phyloP scores from a whole-genome alignment of 2,113 vertebrate genomes.

The Chinchilla lanigera region DNA sequence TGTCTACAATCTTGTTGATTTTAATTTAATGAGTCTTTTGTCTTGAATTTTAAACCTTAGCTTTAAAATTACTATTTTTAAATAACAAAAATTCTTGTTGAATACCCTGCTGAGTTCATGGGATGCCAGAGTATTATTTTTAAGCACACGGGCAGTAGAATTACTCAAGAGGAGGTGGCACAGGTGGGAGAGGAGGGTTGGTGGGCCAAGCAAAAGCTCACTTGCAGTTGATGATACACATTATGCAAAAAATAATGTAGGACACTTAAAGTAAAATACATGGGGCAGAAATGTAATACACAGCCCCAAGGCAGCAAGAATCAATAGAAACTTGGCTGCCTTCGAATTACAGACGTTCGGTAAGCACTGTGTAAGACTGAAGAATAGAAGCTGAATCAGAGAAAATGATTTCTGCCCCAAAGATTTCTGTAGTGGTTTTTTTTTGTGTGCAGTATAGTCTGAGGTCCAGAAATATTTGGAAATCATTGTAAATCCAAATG shows the following conservation, averaged over 20 bases:
- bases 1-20: not conserved
- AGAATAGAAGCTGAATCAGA: not conserved
- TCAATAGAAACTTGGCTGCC: not conserved
- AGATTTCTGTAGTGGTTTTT: not conserved
- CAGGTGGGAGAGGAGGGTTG: not conserved
- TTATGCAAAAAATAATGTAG: not conserved
- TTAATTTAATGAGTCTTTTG: conserved; percentile 25
- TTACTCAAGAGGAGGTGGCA: not conserved
- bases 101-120: not conserved
- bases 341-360: not conserved
- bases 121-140: not conserved
- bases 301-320: not conserved
- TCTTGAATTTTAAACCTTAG: conserved; percentile 38
- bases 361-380: not conserved
- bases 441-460: not conserved
- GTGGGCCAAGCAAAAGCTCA: not conserved
- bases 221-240: not conserved
- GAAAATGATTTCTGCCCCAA: not conserved
- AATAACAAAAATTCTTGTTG: not conserved
- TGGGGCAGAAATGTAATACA: not conserved
- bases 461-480: not conserved
- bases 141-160: not conserved
- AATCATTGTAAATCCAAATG: not conserved
- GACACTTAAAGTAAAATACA: not conserved
- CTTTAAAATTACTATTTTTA: not conserved